Evolutionary conservation across 2,888 invertebrate genomes (phyloP), one percentile per base, ranked within the genome.

Genomic region (Pyrocoelia pectoralis): DNA sequence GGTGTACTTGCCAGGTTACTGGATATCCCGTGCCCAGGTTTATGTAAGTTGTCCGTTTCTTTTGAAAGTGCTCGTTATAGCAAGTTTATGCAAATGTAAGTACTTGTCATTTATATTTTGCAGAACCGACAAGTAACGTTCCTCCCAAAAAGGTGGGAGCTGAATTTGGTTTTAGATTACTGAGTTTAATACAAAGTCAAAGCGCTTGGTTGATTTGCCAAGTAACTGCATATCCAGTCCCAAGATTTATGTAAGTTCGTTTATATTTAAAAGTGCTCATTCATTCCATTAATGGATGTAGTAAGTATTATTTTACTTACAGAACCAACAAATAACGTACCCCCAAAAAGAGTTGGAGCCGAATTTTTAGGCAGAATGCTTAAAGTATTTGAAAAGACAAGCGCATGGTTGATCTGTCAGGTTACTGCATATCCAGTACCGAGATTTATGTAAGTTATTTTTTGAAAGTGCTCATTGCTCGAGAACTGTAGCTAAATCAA

Each of bases 71-170:
- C 58, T 63, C 43, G 54, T 49, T 53, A 29, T 1, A 28, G 18
- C 24, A 6, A 43, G 12, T 29, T 19, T 12, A 17, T 9, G 9
- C 43, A 10, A 43, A 15, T 43, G 33, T 33, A 33, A 33, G 28
- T 33, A 15, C 15, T 15, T 40, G 5, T n/a, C 4, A 13, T 38
- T 51, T 10, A 56, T 59, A 9, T 29, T 85, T 65, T 86, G 76
- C 87, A 89, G 89, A 89, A 83, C 89, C 88, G 51, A 88, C 88
- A 55, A 88, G 85, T 83, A 88, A 89, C 80, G 86, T 88, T 74
- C 84, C 87, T 63, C 88, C 89, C 70, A 83, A 83, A 71, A 77
- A 81, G 14, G 74, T 83, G 41, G 83, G 83, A 60, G 83, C 83
- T 75, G 83, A 82, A 73, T 79, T 82, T 71, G 82, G 83, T 64